Evolutionary conservation across 2,113 vertebrate species (phyloP), one percentile per base, ranked within the genome.

Genomic region (Trachemys scripta): DNA sequence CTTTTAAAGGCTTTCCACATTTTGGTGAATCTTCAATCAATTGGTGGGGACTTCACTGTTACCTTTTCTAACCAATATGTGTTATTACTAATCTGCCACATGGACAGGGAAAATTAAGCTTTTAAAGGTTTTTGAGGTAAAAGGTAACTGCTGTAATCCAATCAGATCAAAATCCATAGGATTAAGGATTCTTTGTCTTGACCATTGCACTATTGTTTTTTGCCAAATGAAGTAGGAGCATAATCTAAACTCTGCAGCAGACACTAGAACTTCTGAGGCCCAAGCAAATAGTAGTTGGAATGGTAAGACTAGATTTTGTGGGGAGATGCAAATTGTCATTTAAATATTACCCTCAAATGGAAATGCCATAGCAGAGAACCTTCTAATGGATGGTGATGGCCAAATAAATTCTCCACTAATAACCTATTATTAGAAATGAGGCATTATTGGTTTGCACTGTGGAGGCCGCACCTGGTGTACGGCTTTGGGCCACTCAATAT

Each of bases 221-320:
- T 95, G 96, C 97, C 96, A 95, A 97, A 97, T 97, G 84, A 97
- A 97, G 96, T 95, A 97, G 97, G 96, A 97, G 96, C 57, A 27
- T 87, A 90, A 86, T 93, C 92, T 0, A 0, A 96, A 91, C 27
- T 95, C 25, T 82, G 54, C 85, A 59, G 47, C 88, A 93, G 91
- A 45, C 56, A 84, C 4, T n/a, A 95, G 49, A 72, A 4, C 20
- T 82, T 62, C 82, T 20, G 80, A 95, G 93, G 45, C 5, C 78
- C 31, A 25, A 88, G 38, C 9, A 83, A 93, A 3, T 17, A 19
- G 2, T 11, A 79, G 69, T 12, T 54, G 42, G 10, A 81, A 54
- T 57, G 81, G 10, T 62, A 59, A 78, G 24, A 42, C 11, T 45
- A 45, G 86, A 84, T 29, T 29, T 90, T 13, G 27, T 72, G 82